Conservation (phyloP, 2,888 invertebrate genomes). For the Plemyria rubiginata region DNA sequence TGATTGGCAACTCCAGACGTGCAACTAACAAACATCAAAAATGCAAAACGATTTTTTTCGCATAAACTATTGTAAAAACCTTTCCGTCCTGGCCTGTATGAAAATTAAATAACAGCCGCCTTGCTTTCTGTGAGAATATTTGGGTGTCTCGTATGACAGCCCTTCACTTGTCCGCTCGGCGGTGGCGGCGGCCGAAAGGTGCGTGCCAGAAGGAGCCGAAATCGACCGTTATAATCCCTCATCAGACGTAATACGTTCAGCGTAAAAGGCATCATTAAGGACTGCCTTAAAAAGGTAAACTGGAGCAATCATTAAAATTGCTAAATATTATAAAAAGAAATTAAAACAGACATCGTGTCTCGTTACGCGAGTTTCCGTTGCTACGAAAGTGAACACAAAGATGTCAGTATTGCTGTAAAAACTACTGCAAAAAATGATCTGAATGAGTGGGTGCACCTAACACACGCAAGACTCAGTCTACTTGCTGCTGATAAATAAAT, state of each 20-base stretch:
- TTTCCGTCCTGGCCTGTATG: slow-evolving; percentile 57
- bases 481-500: slow-evolving; percentile 51
- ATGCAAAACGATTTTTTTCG: slow-evolving; percentile 70
- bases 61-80: slow-evolving; percentile 50
- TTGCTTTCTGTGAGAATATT: slow-evolving; percentile 70
- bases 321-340: slow-evolving; percentile 78
- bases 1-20: slow-evolving; percentile 73
- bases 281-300: slow-evolving; percentile 81
- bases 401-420: slow-evolving; percentile 74
- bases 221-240: slow-evolving; percentile 79
- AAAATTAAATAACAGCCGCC: slow-evolving; percentile 69
- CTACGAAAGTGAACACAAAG: slow-evolving; percentile 82
- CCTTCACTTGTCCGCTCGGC: slow-evolving; percentile 70
- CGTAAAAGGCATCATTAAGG: slow-evolving; percentile 83
- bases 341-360: slow-evolving; percentile 72
- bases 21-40: slow-evolving; percentile 54
- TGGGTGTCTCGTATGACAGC: slow-evolving; percentile 74
- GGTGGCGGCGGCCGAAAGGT: slow-evolving; percentile 58
- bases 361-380: slow-evolving; percentile 81
- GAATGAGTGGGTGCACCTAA: slow-evolving; percentile 68
- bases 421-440: slow-evolving; percentile 72
- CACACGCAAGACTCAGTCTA: slow-evolving; percentile 56
- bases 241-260: slow-evolving; percentile 74
- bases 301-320: slow-evolving; percentile 81
- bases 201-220: slow-evolving; percentile 61